These are phyloP conservation scores for Drosophila sturtevanti DNA, from an alignment of 1,140 invertebrate genomes.

Conservation along the genomic window DNA sequence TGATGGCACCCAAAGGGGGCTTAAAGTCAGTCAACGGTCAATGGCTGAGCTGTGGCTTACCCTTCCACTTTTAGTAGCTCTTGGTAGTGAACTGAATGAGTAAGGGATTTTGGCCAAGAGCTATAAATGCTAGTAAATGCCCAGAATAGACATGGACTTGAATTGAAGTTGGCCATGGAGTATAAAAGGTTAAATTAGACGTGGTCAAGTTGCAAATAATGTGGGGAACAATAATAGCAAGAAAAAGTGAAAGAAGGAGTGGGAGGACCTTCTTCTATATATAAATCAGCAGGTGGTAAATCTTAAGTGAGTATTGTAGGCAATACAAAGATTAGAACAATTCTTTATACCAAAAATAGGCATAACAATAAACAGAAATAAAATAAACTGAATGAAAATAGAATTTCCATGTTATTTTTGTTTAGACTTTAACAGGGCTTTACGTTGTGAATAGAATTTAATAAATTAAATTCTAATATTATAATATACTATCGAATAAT, in stretches of 20 bases:
- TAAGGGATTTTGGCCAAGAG: conserved; percentile 29
- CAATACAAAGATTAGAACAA: not conserved
- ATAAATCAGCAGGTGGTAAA: conserved; percentile 75
- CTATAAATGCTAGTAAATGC: conserved; percentile 68
- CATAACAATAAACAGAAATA: not conserved
- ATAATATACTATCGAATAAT: too few relatives aligned
- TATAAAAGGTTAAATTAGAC: conserved; percentile 1
- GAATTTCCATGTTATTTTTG: not conserved
- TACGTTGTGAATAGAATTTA: too few relatives aligned
- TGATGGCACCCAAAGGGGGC: conserved; percentile 50
- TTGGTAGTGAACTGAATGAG: not conserved
- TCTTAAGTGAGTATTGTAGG: conserved; percentile 17
- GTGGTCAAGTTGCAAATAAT: conserved; percentile 11
- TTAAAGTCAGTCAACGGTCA: conserved; percentile 22
- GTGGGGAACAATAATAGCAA: conserved; percentile 11
- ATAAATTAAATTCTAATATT: too few relatives aligned
- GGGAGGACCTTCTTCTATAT: conserved; percentile 33
- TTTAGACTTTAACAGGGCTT: too few relatives aligned
- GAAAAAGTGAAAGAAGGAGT: not conserved
- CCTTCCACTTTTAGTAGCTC: conserved; percentile 31
- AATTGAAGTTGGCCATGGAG: not conserved
- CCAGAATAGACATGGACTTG: conserved; percentile 60
- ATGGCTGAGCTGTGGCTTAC: conserved; percentile 7
- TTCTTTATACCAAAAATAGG: not conserved
- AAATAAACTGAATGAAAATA: not conserved